Conservation (phyloP, 2,113 vertebrate genomes). For the Tetraodon nigroviridis region DNA sequence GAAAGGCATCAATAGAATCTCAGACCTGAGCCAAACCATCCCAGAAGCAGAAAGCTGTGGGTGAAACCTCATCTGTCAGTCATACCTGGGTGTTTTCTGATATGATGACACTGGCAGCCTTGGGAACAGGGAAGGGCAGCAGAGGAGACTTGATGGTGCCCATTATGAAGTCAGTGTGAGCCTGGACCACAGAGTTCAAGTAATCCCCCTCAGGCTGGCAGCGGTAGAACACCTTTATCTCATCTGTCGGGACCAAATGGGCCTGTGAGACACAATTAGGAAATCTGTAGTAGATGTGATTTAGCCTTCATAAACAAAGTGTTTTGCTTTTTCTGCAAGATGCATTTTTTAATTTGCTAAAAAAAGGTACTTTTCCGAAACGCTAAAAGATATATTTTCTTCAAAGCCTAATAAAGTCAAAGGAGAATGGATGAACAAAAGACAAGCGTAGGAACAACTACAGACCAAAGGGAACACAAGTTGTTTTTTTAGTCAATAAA, state of each 20-base stretch:
- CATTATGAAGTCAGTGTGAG: slow-evolving; percentile 87
- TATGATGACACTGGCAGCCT: slow-evolving; percentile 80
- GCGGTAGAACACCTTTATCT: slow-evolving; percentile 87
- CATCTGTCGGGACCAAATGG: slow-evolving; percentile 90
- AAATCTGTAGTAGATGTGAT: background rate
- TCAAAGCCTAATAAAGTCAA: background rate
- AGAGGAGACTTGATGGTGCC: slow-evolving; percentile 90
- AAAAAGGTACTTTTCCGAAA: background rate
- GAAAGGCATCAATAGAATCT: background rate
- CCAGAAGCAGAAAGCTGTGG: background rate
- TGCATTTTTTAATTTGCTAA: background rate
- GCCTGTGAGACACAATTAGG: slow-evolving; percentile 66
- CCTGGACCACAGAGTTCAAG: slow-evolving; percentile 83
- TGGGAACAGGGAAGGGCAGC: slow-evolving; percentile 80
- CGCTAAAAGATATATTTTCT: background rate
- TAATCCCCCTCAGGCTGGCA: slow-evolving; percentile 80
- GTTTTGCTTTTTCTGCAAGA: background rate
- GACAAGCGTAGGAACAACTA: slow-evolving; percentile 31
- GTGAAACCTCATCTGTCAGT: background rate
- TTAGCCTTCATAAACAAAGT: background rate
- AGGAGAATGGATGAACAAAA: slow-evolving; percentile 10
- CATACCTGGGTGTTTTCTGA: slow-evolving; percentile 88
- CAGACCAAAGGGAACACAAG: slow-evolving; percentile 18
- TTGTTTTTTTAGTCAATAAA: slow-evolving; percentile 37
- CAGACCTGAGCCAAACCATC: background rate